These are phyloP conservation scores for Magallana gigas DNA, from an alignment of 1,140 invertebrate genomes.

Conservation along the genomic window DNA sequence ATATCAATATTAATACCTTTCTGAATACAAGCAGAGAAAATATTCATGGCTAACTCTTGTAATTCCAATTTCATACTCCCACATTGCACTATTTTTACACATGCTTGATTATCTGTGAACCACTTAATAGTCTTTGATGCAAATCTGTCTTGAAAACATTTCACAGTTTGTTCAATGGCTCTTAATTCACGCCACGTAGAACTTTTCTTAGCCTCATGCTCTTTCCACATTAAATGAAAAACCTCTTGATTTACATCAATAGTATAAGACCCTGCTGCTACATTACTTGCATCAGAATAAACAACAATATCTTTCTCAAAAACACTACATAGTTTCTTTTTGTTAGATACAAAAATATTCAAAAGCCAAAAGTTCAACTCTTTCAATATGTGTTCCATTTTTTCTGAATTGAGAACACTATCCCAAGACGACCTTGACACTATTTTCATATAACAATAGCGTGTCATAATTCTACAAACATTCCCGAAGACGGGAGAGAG, in stretches of 20 bases:
- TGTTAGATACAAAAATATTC: neutral
- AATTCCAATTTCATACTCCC: constrained; percentile 42
- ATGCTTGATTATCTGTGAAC: constrained; percentile 26
- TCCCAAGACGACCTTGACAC: neutral
- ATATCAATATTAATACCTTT: constrained; percentile 24
- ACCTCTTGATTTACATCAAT: constrained; percentile 42
- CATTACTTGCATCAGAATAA: constrained; percentile 49
- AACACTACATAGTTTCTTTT: neutral
- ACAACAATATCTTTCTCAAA: constrained; percentile 9
- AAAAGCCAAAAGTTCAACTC: constrained; percentile 17
- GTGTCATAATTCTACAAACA: constrained; percentile 47
- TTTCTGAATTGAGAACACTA: neutral
- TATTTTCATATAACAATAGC: constrained; percentile 8
- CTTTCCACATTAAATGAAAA: constrained; percentile 46
- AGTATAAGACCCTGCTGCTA: constrained; percentile 42
- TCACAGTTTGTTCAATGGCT: constrained; percentile 25
- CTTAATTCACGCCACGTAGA: constrained; percentile 36
- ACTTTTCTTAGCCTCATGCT: constrained; percentile 35
- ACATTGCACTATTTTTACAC: neutral
- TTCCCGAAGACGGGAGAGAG: too few species aligned
- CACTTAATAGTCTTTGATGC: neutral
- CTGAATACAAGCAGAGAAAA: constrained; percentile 29
- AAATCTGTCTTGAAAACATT: neutral
- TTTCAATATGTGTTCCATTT: neutral
- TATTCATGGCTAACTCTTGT: constrained; percentile 5